phyloP scores from a whole-genome alignment of 2,888 invertebrate species.

The Gasteruption jaculator region DNA sequence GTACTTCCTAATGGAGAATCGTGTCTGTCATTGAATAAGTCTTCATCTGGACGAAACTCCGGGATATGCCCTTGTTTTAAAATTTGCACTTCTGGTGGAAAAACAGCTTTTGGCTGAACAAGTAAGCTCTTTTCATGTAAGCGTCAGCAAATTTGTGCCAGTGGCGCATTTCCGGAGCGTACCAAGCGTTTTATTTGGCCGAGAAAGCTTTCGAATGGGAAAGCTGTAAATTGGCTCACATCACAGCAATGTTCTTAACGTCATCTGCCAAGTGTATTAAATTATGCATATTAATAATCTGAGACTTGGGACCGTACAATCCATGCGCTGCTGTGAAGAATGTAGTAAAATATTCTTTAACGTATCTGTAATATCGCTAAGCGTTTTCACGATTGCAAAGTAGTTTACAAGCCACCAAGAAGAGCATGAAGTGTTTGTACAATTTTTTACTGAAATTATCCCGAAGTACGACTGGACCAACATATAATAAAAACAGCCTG shows the following conservation, averaged over 20 bases:
- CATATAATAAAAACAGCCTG: slow-evolving; percentile 23
- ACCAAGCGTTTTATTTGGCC: slow-evolving; percentile 16
- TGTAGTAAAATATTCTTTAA: slow-evolving; percentile 8
- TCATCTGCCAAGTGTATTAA: slow-evolving; percentile 21
- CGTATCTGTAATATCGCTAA: slow-evolving; percentile 1
- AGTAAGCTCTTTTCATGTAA: slow-evolving; percentile 14
- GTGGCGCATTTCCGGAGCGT: slow-evolving; percentile 13
- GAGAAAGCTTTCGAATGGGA: slow-evolving; percentile 18
- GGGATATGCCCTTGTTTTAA: slow-evolving; percentile 4
- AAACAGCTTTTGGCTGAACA: neutral
- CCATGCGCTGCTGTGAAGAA: slow-evolving; percentile 7
- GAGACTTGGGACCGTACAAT: slow-evolving; percentile 9
- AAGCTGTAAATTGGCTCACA: slow-evolving; percentile 9
- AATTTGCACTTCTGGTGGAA: neutral
- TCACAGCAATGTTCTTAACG: slow-evolving; percentile 10
- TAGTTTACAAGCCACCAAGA: slow-evolving; percentile 21
- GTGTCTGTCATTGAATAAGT: no score
- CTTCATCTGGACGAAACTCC: no score
- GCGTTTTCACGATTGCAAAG: slow-evolving; percentile 7
- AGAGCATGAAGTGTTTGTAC: slow-evolving; percentile 23
- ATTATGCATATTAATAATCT: slow-evolving; percentile 36
- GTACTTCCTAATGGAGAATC: no score
- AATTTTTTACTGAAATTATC: slow-evolving; percentile 13
- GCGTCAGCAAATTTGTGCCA: slow-evolving; percentile 20
- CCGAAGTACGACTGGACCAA: slow-evolving; percentile 26